Conservation (phyloP, 2,888 invertebrate genomes). For the Copidosoma aretas region DNA sequence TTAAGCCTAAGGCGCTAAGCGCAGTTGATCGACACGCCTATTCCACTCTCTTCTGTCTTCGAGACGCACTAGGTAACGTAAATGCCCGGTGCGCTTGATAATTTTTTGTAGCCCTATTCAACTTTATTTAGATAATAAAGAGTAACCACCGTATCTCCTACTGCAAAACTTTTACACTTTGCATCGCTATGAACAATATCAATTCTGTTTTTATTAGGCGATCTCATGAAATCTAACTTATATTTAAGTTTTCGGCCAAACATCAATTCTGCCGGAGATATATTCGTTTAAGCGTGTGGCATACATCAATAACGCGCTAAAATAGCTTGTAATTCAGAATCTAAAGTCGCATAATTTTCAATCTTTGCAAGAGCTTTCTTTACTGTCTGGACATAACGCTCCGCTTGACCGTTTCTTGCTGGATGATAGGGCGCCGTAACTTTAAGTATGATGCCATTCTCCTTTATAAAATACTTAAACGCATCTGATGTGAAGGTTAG, state of each 20-base stretch:
- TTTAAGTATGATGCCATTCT: slow-evolving; percentile 20
- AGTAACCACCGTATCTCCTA: neutral
- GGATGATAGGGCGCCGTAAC: slow-evolving; percentile 30
- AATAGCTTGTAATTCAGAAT: neutral
- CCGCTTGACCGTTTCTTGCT: slow-evolving; percentile 32
- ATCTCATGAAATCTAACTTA: neutral
- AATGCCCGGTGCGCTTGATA: neutral
- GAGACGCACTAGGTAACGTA: neutral
- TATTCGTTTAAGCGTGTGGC: neutral
- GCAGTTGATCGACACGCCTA: neutral
- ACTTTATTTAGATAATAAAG: neutral
- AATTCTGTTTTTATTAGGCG: neutral
- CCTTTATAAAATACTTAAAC: neutral
- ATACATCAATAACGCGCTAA: neutral
- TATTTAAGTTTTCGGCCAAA: neutral
- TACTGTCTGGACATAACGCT: slow-evolving; percentile 27
- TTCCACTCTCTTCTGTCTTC: neutral
- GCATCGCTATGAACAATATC: neutral
- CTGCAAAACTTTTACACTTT: neutral
- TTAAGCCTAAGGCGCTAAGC: neutral
- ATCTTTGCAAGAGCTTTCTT: slow-evolving; percentile 19
- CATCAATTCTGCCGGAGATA: neutral
- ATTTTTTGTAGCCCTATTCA: neutral
- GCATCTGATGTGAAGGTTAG: slow-evolving; percentile 32
- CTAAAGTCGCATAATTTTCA: neutral